A percentile compares a stretch with the other conserved stretches of the same genome.
These are phyloP conservation scores for Lepidotrigona ventralis DNA, from an alignment of 1,140 invertebrate species.

Conservation along the genomic window DNA sequence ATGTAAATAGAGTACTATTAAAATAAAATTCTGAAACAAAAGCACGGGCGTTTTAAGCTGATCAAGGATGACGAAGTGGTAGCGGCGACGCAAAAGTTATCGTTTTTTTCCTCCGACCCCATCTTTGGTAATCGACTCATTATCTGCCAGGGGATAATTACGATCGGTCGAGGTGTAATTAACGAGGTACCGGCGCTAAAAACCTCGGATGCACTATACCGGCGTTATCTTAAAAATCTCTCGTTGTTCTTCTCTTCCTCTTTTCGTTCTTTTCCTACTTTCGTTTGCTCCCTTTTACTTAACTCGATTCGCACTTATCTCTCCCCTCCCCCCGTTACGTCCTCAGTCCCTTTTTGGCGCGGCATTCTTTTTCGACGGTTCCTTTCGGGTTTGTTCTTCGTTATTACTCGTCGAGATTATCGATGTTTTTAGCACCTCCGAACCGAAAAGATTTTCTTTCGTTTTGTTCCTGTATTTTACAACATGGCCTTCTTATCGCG, in stretches of 20 bases:
- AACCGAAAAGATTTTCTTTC: slow-evolving; percentile 6
- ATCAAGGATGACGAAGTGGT: slow-evolving; percentile 34
- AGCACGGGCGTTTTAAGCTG: background rate
- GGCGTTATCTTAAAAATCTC: slow-evolving; percentile 70
- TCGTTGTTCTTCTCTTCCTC: slow-evolving; percentile 41
- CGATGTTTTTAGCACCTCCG: slow-evolving; percentile 59
- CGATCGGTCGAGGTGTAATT: slow-evolving; percentile 67
- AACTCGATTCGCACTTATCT: slow-evolving; percentile 46
- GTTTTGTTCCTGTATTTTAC: no score
- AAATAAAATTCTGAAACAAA: slow-evolving; percentile 27
- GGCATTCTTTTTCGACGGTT: slow-evolving; percentile 17
- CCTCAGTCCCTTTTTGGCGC: slow-evolving; percentile 42
- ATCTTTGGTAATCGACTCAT: slow-evolving; percentile 68
- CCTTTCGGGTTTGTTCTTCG: slow-evolving; percentile 56
- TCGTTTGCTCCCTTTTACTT: slow-evolving; percentile 35
- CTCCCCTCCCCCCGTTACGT: background rate
- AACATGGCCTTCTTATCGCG: background rate
- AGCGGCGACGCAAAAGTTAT: slow-evolving; percentile 28
- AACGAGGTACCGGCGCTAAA: slow-evolving; percentile 62
- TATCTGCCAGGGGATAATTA: slow-evolving; percentile 69
- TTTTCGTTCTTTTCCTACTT: slow-evolving; percentile 43
- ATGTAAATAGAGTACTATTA: slow-evolving; percentile 23
- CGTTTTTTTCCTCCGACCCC: slow-evolving; percentile 24
- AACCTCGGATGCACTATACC: slow-evolving; percentile 61
- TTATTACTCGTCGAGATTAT: slow-evolving; percentile 60